Evolutionary conservation across 2,888 invertebrate genomes (phyloP).

Genomic region (Andrena haemorrhoa): DNA sequence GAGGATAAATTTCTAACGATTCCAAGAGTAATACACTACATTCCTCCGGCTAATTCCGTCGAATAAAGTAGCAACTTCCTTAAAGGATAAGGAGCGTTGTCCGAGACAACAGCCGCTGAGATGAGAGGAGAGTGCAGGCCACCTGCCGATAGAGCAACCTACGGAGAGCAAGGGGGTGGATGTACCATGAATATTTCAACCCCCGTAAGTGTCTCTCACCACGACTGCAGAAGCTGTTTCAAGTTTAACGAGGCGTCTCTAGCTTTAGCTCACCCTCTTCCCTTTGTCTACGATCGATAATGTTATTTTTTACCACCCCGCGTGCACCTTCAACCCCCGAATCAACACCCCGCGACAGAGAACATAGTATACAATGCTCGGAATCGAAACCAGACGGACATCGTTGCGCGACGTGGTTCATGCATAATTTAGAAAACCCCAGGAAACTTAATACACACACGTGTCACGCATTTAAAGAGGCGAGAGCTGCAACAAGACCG

Average conservation of each 20-base stretch:
- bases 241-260: conserved; percentile 70
- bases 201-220: conserved; percentile 72
- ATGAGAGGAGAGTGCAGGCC: conserved; percentile 36
- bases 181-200: conserved; percentile 79
- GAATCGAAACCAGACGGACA: background rate
- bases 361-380: background rate
- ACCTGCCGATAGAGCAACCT: conserved; percentile 30
- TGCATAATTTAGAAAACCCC: background rate
- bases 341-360: background rate
- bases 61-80: background rate
- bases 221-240: conserved; percentile 65
- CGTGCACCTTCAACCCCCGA: background rate
- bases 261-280: conserved; percentile 19
- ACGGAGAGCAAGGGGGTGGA: conserved; percentile 25
- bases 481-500: background rate
- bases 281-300: conserved; percentile 38
- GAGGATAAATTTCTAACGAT: background rate
- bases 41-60: background rate
- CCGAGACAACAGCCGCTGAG: background rate
- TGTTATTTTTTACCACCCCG: conserved; percentile 35
- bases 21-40: background rate
- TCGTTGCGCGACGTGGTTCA: background rate
- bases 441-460: background rate
- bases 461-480: background rate
- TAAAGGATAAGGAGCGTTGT: background rate